Evolutionary conservation across 2,113 vertebrate genomes (phyloP).

Genomic region (Dipodomys merriami): DNA sequence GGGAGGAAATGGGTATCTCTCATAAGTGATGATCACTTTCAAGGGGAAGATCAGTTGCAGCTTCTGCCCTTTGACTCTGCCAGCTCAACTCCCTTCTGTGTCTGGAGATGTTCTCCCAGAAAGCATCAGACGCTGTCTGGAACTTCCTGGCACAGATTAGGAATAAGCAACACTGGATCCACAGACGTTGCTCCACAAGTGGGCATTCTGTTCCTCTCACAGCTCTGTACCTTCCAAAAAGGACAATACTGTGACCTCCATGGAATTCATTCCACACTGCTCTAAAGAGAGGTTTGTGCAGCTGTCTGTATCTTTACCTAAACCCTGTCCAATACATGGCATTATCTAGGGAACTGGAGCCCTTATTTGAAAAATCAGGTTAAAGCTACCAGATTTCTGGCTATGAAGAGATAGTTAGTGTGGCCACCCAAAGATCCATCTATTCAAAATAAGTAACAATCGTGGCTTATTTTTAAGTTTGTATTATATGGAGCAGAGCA

Average conservation of each 20-base stretch:
- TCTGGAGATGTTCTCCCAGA: not conserved
- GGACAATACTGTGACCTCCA: conserved; percentile 39
- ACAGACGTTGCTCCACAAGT: conserved; percentile 43
- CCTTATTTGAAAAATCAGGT: not conserved
- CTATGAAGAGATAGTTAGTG: not conserved
- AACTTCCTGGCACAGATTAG: not conserved
- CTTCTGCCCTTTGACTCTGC: conserved; percentile 12
- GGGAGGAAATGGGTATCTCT: not conserved
- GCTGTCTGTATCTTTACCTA: not conserved
- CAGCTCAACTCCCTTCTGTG: not conserved
- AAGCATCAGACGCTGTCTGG: not conserved
- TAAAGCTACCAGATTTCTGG: conserved; percentile 28
- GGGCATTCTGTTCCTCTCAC: fast-evolving
- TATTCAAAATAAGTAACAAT: not conserved
- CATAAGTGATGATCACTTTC: conserved; percentile 17
- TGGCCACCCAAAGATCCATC: not conserved
- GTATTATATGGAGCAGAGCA: not conserved
- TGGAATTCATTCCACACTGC: not conserved
- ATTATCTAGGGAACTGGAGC: not conserved
- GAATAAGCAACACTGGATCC: not conserved
- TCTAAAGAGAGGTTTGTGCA: conserved; percentile 14
- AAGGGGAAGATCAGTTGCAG: not conserved
- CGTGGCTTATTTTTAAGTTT: not conserved
- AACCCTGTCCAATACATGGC: not conserved
- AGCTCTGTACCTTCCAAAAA: conserved; percentile 41